phyloP scores from a whole-genome alignment of 1,140 invertebrate genomes.

The Hylaeus anthracinus region DNA sequence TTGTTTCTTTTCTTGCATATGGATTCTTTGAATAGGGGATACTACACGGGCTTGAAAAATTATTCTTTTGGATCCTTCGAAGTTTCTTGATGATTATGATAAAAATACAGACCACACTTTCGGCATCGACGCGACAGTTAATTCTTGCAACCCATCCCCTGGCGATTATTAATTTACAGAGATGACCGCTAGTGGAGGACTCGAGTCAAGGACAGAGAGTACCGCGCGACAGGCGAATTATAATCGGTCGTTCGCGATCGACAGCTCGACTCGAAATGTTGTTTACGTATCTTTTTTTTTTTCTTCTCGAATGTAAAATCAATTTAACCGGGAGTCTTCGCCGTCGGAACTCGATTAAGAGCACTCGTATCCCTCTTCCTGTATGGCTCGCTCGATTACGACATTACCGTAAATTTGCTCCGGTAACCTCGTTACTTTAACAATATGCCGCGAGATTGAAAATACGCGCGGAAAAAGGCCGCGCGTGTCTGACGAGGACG shows the following conservation, averaged over 20 bases:
- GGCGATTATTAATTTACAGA: too few species aligned
- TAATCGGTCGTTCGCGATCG: background rate
- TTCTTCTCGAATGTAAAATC: background rate
- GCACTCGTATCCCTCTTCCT: slow-evolving; percentile 8
- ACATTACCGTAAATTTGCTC: slow-evolving; percentile 27
- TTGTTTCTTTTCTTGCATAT: too few species aligned
- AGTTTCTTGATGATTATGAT: too few species aligned
- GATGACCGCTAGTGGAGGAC: too few species aligned
- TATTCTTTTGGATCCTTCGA: too few species aligned
- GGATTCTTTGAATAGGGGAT: too few species aligned
- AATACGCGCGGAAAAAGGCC: slow-evolving; percentile 13
- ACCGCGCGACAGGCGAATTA: background rate
- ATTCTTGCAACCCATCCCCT: too few species aligned
- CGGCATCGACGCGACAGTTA: too few species aligned
- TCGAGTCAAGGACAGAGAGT: background rate
- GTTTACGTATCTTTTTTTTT: background rate
- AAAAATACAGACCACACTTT: too few species aligned
- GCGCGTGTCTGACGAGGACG: background rate
- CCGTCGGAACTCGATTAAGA: background rate
- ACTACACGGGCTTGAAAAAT: too few species aligned
- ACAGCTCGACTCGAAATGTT: background rate
- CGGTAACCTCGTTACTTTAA: slow-evolving; percentile 34
- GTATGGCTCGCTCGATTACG: slow-evolving; percentile 15
- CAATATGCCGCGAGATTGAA: slow-evolving; percentile 30
- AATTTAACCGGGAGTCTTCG: background rate